A percentile compares a stretch with the other conserved stretches of the same genome.
Conservation (phyloP, 64 coral and sea anemone species). For the Hydrozoanthus tunicans region DNA sequence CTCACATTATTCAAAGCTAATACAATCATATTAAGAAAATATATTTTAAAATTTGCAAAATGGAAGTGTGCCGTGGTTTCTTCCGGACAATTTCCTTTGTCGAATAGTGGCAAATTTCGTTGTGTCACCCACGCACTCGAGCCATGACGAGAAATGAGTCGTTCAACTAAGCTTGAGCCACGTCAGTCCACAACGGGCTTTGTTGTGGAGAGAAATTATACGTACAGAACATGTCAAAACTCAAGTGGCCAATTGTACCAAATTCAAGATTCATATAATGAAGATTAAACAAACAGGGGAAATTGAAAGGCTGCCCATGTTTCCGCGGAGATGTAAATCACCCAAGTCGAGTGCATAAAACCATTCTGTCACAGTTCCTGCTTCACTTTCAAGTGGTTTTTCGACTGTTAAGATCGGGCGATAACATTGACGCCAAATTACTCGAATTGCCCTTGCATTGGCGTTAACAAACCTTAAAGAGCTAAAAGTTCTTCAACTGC, state of each 20-base stretch:
- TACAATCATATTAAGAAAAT: conserved; percentile 64
- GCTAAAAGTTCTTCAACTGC: no score
- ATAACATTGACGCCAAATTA: no score
- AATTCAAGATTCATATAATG: conserved; percentile 58
- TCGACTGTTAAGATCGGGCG: background rate
- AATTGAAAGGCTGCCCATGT: conserved; percentile 37
- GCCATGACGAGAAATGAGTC: background rate
- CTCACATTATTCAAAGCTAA: conserved; percentile 30
- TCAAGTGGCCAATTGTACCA: conserved; percentile 61
- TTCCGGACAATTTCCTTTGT: conserved; percentile 60
- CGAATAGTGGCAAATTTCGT: conserved; percentile 41
- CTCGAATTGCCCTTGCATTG: no score
- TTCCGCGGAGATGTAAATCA: conserved; percentile 55
- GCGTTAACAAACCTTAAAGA: no score
- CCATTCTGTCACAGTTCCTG: background rate
- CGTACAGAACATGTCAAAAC: conserved; percentile 41
- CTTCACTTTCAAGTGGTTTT: conserved; percentile 9
- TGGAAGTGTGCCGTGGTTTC: conserved; percentile 37
- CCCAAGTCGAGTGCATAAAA: conserved; percentile 43
- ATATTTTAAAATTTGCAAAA: conserved; percentile 58
- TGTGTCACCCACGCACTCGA: conserved; percentile 31
- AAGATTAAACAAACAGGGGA: conserved; percentile 59
- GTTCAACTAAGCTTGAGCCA: background rate
- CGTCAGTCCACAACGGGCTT: background rate
- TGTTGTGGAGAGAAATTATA: conserved; percentile 26